Base-by-base conservation (phyloP, 2,797 vertebrate species). In the Dipus sagitta region DNA sequence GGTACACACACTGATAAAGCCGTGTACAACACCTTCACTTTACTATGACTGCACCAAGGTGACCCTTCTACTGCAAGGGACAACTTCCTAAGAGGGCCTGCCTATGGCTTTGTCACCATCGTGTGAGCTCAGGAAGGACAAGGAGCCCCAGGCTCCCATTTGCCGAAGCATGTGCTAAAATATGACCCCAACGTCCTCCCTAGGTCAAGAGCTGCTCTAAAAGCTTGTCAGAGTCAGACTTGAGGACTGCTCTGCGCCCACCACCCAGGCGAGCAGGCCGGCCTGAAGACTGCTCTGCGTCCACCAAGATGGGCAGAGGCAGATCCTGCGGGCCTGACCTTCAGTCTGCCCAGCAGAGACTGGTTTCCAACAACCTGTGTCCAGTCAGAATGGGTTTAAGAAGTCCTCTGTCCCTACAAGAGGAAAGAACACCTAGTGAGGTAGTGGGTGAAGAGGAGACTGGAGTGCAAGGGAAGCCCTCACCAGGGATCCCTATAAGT, bases 401-500 rank as follows among this genome's bases (percentile, higher is more conserved):
- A 1, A 10, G 23, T 24, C 34, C 76, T 75, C 14, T 70, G 38
- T 90, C 2, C 18, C 47, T 47, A 47, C 47, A 47, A 47, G 47
- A 47, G 32, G 34, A 38, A 54, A 70, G 60, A 0, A n/a, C 0
- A 20, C 58, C 28, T 60, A 52, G 1, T 17, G 47, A 95, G 24
- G 52, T 0, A 52, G 17, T 28, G 67, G 42, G 54, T 14, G 47
- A 62, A 67, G 75, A 85, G 18, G 75, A 23, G 7, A 42, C 34
- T 11, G 28, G 10, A 64, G 14, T 15, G 28, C 23, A 60, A 58
- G 4, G 17, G 34, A n/a, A 28, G n/a, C 20, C 30, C 32, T 80
- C 4, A 5, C 26, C 0, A 1, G 58, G n/a, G 4, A 54, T 0
- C 10, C 9, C 20, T 1, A 0, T 21, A 21, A 68, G 62, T 54